Percentiles rank a stretch among this genome's conserved stretches.
Conservation (phyloP, 2,888 invertebrate genomes). For the Apodemia duryi region DNA sequence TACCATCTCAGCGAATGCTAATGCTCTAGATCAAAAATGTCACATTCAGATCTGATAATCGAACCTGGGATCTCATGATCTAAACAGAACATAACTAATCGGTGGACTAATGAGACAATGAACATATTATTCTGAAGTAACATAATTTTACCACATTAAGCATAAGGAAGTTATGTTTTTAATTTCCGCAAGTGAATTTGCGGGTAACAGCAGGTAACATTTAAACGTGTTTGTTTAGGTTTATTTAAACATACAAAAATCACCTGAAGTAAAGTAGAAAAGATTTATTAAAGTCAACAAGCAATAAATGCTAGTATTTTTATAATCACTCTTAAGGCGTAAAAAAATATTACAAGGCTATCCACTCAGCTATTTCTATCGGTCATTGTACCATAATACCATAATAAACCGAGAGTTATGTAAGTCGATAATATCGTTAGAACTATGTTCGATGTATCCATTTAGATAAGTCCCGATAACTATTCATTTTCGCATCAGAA, state of each 20-base stretch:
- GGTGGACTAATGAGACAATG: no score
- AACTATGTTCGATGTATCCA: slow-evolving; percentile 24
- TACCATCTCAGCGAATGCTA: no score
- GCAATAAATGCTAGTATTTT: slow-evolving; percentile 1
- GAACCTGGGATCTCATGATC: no score
- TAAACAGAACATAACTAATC: no score
- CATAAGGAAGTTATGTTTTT: no score
- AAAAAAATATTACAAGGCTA: slow-evolving; percentile 26
- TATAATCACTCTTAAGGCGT: slow-evolving; percentile 17
- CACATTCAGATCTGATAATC: no score
- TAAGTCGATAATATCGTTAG: slow-evolving; percentile 38
- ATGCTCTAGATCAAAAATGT: no score
- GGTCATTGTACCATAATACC: slow-evolving; percentile 49
- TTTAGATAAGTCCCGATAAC: slow-evolving; percentile 14
- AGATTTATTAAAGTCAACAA: background rate
- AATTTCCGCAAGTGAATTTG: no score
- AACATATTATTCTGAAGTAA: no score
- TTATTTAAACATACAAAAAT: background rate
- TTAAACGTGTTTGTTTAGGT: no score
- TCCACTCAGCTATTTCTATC: slow-evolving; percentile 40
- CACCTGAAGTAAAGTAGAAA: background rate
- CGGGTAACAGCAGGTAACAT: no score
- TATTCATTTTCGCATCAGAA: slow-evolving; percentile 13
- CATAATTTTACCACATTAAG: no score
- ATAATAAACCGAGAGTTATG: slow-evolving; percentile 35